A percentile compares a stretch with the other conserved stretches of the same genome.
These are phyloP conservation scores for Meandrina meandrites DNA, from an alignment of 92 coral and sea anemone species.

Conservation along the genomic window DNA sequence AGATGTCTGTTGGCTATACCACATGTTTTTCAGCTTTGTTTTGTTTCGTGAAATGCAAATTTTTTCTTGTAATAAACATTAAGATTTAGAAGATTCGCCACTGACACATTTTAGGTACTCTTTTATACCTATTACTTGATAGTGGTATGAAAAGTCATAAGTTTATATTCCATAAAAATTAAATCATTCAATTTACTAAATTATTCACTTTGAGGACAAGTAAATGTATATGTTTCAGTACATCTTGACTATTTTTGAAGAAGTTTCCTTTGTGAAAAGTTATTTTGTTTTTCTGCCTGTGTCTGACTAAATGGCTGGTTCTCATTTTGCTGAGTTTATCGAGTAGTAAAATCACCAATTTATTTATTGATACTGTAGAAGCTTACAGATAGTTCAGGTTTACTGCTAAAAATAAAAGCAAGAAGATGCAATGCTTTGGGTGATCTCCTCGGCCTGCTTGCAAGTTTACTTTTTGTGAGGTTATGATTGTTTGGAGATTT, in stretches of 20 bases:
- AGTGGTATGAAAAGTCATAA: neutral
- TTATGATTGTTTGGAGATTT: too few relatives aligned
- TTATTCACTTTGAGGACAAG: neutral
- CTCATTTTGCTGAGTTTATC: neutral
- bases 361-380: conserved; percentile 1
- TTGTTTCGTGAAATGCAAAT: too few relatives aligned
- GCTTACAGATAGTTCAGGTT: neutral
- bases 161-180: neutral
- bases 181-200: neutral
- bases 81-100: neutral
- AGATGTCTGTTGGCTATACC: neutral
- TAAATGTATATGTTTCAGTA: neutral
- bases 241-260: neutral
- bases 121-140: neutral
- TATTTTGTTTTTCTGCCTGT: neutral
- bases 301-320: neutral
- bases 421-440: neutral
- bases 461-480: neutral
- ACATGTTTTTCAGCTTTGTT: neutral
- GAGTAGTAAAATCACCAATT: neutral
- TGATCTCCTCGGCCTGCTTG: neutral
- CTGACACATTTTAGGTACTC: neutral
- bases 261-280: neutral
- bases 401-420: neutral
- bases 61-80: neutral